Conservation (phyloP, 2,113 vertebrate species). For the Falcunculus frontatus region DNA sequence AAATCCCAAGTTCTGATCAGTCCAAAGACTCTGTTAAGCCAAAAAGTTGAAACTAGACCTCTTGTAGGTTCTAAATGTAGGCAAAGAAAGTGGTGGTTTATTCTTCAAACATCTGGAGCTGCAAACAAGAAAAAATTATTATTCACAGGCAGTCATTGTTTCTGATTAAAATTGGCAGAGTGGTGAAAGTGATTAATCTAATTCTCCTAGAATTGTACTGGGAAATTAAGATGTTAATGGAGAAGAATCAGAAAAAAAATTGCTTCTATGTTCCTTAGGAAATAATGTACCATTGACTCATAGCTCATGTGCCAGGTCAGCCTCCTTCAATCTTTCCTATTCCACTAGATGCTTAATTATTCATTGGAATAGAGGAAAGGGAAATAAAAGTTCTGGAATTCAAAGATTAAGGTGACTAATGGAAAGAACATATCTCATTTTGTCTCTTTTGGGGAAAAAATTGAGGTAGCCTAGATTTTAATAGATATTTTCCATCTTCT, state of each 20-base stretch:
- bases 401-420: constrained; percentile 16
- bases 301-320: background rate
- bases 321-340: background rate
- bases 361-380: background rate
- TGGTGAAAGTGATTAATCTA: constrained; percentile 18
- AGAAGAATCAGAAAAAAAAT: constrained; percentile 24
- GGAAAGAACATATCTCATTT: background rate
- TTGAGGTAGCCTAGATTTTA: background rate
- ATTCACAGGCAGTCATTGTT: constrained; percentile 7
- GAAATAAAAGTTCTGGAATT: constrained; percentile 28
- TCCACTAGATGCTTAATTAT: background rate
- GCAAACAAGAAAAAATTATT: background rate
- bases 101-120: background rate
- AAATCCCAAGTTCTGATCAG: background rate
- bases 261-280: background rate
- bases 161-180: constrained; percentile 8
- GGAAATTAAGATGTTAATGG: constrained; percentile 55
- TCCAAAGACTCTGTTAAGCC: background rate
- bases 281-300: background rate
- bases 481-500: background rate
- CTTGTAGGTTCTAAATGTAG: background rate
- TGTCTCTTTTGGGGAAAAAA: background rate
- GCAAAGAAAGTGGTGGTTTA: background rate
- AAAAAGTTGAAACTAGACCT: background rate
- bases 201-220: constrained; percentile 44